A percentile compares a stretch with the other conserved stretches of the same genome.
phyloP scores from a whole-genome alignment of 2,888 invertebrate genomes.

The Anagyrus pseudococci region DNA sequence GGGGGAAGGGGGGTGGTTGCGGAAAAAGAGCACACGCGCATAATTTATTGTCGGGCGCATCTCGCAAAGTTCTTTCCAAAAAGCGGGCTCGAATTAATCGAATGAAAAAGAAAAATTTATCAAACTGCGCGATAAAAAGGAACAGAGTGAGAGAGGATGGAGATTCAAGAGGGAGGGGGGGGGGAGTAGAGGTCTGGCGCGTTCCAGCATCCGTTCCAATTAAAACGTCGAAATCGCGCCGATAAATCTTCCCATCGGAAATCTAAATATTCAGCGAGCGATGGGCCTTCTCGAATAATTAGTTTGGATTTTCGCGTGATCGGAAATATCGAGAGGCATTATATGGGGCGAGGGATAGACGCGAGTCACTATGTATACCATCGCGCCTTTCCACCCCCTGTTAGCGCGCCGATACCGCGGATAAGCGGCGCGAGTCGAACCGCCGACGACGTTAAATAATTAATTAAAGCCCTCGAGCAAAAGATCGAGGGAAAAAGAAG shows the following conservation, averaged over 20 bases:
- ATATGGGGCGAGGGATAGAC: neutral
- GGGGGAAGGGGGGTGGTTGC: too few species aligned
- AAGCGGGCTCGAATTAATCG: slow-evolving; percentile 14
- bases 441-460: slow-evolving; percentile 48
- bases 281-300: slow-evolving; percentile 43
- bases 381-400: neutral
- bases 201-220: slow-evolving; percentile 33
- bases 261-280: slow-evolving; percentile 40
- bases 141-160: slow-evolving; percentile 16
- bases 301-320: slow-evolving; percentile 43
- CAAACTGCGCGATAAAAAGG: slow-evolving; percentile 16
- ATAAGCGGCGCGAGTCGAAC: slow-evolving; percentile 42
- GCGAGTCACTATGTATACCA: neutral
- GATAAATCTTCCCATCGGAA: slow-evolving; percentile 40
- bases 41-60: slow-evolving; percentile 11
- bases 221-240: slow-evolving; percentile 39
- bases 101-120: slow-evolving; percentile 12
- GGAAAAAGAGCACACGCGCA: too few species aligned
- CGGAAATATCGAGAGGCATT: slow-evolving; percentile 43
- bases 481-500: slow-evolving; percentile 25
- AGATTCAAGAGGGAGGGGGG: slow-evolving; percentile 19
- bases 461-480: slow-evolving; percentile 45
- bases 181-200: slow-evolving; percentile 3
- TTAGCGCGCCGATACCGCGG: slow-evolving; percentile 41
- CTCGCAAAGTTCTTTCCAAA: slow-evolving; percentile 2